Percentiles rank a stretch among this genome's conserved stretches.
phyloP scores from a whole-genome alignment of 2,113 vertebrate genomes.

The Microcebus tavaratra region DNA sequence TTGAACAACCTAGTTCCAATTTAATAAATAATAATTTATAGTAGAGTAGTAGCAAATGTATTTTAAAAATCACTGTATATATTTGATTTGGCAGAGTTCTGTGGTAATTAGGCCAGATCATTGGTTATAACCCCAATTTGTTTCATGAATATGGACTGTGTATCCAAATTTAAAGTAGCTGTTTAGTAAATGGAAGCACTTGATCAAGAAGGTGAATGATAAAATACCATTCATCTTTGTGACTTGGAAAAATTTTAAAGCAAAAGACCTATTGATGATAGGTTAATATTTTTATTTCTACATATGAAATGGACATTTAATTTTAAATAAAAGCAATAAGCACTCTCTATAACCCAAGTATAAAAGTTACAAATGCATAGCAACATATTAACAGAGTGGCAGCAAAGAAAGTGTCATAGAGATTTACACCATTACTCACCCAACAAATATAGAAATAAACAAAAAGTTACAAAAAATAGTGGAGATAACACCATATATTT shows the following conservation, averaged over 20 bases:
- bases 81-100: neutral
- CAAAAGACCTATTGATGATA: neutral
- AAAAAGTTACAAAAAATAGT: neutral
- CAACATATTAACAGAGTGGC: neutral
- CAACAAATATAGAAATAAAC: neutral
- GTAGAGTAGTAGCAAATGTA: neutral
- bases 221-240: neutral
- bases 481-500: neutral
- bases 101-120: neutral
- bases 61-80: neutral
- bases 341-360: neutral
- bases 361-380: neutral
- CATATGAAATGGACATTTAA: neutral
- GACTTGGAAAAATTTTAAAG: neutral
- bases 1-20: neutral
- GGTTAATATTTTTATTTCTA: neutral
- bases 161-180: neutral
- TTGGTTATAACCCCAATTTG: neutral
- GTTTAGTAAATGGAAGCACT: neutral
- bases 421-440: neutral
- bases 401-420: neutral
- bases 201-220: neutral
- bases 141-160: neutral
- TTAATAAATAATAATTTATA: neutral
- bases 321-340: neutral